Evolutionary conservation across 2,113 vertebrate species (phyloP), one percentile per base, ranked within the genome.

Genomic region (Dasyurus viverrinus): DNA sequence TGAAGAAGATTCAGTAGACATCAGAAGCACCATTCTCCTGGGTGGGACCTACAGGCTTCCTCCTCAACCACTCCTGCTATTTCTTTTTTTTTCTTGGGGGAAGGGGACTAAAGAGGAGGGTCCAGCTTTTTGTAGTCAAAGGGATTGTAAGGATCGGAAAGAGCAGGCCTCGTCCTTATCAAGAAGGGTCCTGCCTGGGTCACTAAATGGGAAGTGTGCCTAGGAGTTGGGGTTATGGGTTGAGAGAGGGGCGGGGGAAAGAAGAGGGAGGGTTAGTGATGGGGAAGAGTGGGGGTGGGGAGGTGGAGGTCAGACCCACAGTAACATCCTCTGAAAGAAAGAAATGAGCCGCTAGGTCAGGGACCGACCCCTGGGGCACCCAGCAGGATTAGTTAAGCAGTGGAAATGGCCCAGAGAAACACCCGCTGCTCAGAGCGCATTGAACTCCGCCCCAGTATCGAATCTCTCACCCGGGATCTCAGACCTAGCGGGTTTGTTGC

Each of bases 191-290:
- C 91, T 89, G 68, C 93, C 57, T 89, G 91, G 92, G 92, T 95
- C 92, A 90, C 54, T 91, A 89, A 93, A 84, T 94, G 92, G 50
- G 91, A 54, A 89, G 26, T 84, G 89, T 92, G 36, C 55, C 90
- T 6, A 22, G 26, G 54, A 47, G 90, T 47, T 89, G 36, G 46
- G 36, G 52, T 84, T 84, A 84, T 42, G 68, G 68, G 68, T 84
- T 84, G 68, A 84, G 68, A 42, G 68, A 84, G 68, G 68, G 47
- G 89, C 54, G 46, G 90, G 89, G 47, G 89, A 84, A 50, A 48
- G 25, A 47, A 47, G 89, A 90, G 47, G 47, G 47, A 52, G 89
- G 47, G 48, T 84, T 42, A 42, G n/a, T 84, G 68, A 84, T 84
- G 19, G 68, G 42, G n/a, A 84, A 84, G 68, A 8, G 68, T 42